Evolutionary conservation across 2,113 vertebrate genomes (phyloP).

Genomic region (Pavo muticus): DNA sequence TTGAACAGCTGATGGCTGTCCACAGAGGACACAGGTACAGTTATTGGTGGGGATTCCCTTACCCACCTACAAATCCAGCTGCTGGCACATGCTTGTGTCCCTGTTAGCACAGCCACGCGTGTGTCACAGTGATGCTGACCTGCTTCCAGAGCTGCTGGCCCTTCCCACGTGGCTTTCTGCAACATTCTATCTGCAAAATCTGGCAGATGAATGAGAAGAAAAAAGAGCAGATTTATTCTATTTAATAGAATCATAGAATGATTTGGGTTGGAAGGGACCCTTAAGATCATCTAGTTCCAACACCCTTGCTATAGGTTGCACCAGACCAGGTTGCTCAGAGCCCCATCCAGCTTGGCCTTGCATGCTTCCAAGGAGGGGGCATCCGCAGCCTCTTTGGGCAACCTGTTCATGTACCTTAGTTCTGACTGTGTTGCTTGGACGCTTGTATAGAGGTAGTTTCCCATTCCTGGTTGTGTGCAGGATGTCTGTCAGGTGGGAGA

Average conservation of each 20-base stretch:
- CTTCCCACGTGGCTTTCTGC: neutral
- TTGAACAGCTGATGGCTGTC: neutral
- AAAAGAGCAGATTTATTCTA: neutral
- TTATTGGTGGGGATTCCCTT: neutral
- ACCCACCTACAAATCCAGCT: neutral
- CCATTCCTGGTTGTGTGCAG: neutral
- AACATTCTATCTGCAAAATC: neutral
- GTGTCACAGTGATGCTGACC: neutral
- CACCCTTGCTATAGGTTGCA: too few relatives aligned
- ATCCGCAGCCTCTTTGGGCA: too few relatives aligned
- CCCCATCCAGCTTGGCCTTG: too few relatives aligned
- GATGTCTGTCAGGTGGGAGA: neutral
- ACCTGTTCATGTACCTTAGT: neutral
- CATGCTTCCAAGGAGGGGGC: too few relatives aligned
- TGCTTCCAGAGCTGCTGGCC: neutral
- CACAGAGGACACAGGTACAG: accelerated
- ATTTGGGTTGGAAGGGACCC: too few relatives aligned
- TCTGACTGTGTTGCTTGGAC: neutral
- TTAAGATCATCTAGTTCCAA: too few relatives aligned
- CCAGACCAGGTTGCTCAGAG: too few relatives aligned
- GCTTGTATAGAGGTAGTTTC: neutral
- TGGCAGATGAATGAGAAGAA: neutral
- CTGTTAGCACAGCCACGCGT: accelerated
- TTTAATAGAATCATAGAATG: too few relatives aligned
- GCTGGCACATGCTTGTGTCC: neutral